These are phyloP conservation scores for Ctenopoma kingsleyae DNA, from an alignment of 2,797 vertebrate species.

Conservation along the genomic window DNA sequence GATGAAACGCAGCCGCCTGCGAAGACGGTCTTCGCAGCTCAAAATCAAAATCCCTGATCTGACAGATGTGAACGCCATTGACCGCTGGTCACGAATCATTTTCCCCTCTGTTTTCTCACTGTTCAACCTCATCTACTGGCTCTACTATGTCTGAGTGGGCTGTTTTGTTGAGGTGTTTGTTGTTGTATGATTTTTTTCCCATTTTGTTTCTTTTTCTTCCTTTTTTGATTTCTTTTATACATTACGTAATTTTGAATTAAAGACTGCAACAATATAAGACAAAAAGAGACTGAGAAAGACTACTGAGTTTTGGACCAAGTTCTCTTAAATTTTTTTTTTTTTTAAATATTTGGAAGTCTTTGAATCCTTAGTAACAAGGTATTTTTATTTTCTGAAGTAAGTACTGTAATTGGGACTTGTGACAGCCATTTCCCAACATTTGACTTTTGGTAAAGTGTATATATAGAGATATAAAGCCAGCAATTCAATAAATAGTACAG, in stretches of 20 bases:
- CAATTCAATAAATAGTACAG: constrained; percentile 62
- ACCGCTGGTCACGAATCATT: constrained; percentile 96
- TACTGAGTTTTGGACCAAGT: constrained; percentile 65
- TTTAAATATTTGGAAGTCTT: constrained; percentile 69
- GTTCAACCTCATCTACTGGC: constrained; percentile 97
- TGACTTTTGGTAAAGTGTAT: constrained; percentile 70
- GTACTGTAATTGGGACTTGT: constrained; percentile 78
- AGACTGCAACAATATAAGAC: constrained; percentile 58
- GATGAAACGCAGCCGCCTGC: constrained; percentile 90
- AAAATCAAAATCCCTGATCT: constrained; percentile 97
- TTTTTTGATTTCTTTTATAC: constrained; percentile 73
- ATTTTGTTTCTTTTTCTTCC: constrained; percentile 50
- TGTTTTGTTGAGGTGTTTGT: constrained; percentile 51
- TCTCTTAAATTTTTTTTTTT: constrained; percentile 42
- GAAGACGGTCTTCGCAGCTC: constrained; percentile 93
- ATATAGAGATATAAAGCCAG: constrained; percentile 78
- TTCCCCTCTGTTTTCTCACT: constrained; percentile 96
- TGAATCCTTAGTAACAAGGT: constrained; percentile 56
- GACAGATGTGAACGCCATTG: constrained; percentile 96
- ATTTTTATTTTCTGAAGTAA: constrained; percentile 73
- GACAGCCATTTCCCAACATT: constrained; percentile 64
- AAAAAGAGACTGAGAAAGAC: constrained; percentile 55
- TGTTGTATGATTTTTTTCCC: constrained; percentile 40
- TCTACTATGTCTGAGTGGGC: constrained; percentile 90
- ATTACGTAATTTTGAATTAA: constrained; percentile 49